Evolutionary conservation across 2,113 vertebrate genomes (phyloP), one percentile per base, ranked within the genome.

Genomic region (Cebidichthys violaceus): DNA sequence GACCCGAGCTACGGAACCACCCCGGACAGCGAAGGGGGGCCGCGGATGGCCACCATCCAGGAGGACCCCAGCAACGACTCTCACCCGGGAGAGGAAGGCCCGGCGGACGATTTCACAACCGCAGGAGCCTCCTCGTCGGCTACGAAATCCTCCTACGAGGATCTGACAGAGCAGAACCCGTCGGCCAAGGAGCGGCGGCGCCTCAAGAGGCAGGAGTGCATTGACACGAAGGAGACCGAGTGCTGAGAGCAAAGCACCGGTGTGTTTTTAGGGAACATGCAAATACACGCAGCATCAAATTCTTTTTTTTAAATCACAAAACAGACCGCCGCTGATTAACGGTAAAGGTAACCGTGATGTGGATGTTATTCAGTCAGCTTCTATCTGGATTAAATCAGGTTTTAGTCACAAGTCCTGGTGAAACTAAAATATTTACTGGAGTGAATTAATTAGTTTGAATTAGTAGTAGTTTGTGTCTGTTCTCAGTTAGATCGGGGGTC

Each of bases 41-140:
- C 88, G 6, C 94, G 97, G 65, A 99, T 99, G 98, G 97, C 96
- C 94, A 99, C 98, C 1, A 99, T 99, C 91, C 97, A 98, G 94
- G 98, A 99, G 92, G 98, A 99, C 94, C 96, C 96, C 11, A 98
- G 96, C 95, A 96, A 90, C 0, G 98, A 97, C 96, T 98, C 96
- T 2, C 96, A 97, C 79, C 92, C 89, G 3, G 97, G 94, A 0
- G 97, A 97, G 85, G 97, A 97, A 0, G 94, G 86, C 70, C 96
- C 17, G 85, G 35, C 95, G 45, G 97, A 96, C 87, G 96, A 96
- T 88, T 98, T 97, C 94, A 96, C 96, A 27, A 97, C 93, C 60
- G 97, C 95, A 90, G 94, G 87, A 94, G 93, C 86, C 89, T 94
- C 61, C 93, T 94, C 90, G 88, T 94, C 94, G 0, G 95, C 95